Evolutionary conservation across 2,888 invertebrate genomes (phyloP).

Genomic region (Amphipyra berbera): DNA sequence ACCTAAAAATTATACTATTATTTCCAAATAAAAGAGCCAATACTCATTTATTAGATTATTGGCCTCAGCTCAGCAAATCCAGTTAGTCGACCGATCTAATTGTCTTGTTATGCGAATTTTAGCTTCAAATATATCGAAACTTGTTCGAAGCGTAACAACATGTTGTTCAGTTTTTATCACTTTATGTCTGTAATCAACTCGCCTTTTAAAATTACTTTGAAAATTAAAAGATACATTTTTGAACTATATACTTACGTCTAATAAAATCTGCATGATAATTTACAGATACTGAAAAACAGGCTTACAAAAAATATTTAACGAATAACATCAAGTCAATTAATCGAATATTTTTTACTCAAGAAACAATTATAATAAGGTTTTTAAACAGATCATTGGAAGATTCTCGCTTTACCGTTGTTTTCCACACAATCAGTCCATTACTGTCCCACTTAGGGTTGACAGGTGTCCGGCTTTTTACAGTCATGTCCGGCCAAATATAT

Average conservation of each 20-base stretch:
- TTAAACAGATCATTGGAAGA: too few species aligned
- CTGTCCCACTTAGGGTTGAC: too few species aligned
- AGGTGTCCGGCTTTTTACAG: too few species aligned
- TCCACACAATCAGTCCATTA: too few species aligned
- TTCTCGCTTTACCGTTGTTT: too few species aligned
- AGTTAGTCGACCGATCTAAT: conserved; percentile 8
- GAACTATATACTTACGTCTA: conserved; percentile 18
- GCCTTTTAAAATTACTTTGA: conserved; percentile 8
- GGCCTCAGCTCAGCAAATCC: conserved; percentile 4
- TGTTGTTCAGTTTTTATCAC: conserved; percentile 14
- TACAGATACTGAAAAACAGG: conserved; percentile 10
- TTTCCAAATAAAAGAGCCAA: neutral
- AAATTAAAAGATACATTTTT: neutral
- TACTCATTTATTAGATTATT: conserved; percentile 9
- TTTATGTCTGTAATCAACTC: conserved; percentile 11
- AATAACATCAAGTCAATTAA: too few species aligned
- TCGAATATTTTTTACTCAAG: too few species aligned
- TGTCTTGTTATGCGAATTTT: neutral
- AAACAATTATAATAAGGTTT: too few species aligned
- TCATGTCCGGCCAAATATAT: too few species aligned
- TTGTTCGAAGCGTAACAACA: conserved; percentile 12
- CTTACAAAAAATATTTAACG: too few species aligned
- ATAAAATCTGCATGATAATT: conserved; percentile 7
- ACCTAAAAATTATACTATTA: neutral
- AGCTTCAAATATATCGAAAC: neutral